These are phyloP conservation scores for Phrixothrix hirtus DNA, from an alignment of 2,888 invertebrate genomes.

Conservation along the genomic window DNA sequence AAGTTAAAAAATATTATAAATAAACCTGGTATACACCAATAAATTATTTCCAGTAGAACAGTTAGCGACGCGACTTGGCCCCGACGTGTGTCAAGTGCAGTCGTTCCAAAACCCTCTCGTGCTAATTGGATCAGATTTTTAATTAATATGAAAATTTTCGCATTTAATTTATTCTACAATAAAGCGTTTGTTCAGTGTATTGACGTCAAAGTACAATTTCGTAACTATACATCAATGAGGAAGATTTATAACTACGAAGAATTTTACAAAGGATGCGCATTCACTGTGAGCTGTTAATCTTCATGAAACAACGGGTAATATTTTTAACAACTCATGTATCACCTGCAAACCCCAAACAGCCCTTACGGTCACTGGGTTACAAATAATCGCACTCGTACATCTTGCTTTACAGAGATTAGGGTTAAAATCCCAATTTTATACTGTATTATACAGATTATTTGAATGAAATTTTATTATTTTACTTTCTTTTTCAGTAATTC, in stretches of 20 bases:
- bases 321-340: constrained; percentile 48
- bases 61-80: constrained; percentile 42
- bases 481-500: too few relatives aligned
- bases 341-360: constrained; percentile 44
- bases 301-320: constrained; percentile 38
- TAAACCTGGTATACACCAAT: constrained; percentile 33
- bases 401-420: constrained; percentile 52
- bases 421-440: constrained; percentile 37
- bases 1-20: too few relatives aligned
- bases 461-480: too few relatives aligned
- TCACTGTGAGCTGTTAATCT: constrained; percentile 21
- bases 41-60: constrained; percentile 42
- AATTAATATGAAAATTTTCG: constrained; percentile 57
- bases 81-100: constrained; percentile 57
- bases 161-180: constrained; percentile 44
- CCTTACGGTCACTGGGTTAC: constrained; percentile 50
- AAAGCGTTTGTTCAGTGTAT: constrained; percentile 37
- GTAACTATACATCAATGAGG: constrained; percentile 3
- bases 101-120: constrained; percentile 51
- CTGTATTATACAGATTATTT: constrained; percentile 13
- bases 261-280: constrained; percentile 8
- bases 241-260: constrained; percentile 7
- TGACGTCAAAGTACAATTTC: constrained; percentile 30
- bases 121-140: constrained; percentile 58
- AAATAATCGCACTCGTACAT: constrained; percentile 52